Evolutionary conservation across 2,888 invertebrate genomes (phyloP).

Genomic region (Xylota segnis): DNA sequence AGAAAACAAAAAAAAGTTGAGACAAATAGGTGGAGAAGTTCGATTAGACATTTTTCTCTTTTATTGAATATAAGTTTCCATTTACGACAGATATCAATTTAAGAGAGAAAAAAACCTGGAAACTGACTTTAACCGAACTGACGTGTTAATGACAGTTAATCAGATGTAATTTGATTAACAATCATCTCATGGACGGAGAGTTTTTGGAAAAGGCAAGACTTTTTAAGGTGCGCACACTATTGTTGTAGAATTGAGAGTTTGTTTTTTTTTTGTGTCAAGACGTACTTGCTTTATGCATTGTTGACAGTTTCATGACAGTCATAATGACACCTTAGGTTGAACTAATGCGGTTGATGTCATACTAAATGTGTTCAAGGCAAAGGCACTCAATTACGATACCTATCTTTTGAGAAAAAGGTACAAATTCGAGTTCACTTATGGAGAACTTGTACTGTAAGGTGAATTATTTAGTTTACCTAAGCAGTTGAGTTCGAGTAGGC

Average conservation of each 20-base stretch:
- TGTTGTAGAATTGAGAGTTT: background rate
- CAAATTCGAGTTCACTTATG: too few species aligned
- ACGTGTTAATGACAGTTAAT: conserved; percentile 24
- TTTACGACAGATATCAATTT: background rate
- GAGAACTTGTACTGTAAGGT: too few species aligned
- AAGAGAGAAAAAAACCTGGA: background rate
- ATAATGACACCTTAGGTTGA: background rate
- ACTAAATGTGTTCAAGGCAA: background rate
- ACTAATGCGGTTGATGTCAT: background rate
- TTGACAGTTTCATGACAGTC: background rate
- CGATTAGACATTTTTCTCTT: background rate
- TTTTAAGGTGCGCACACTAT: background rate
- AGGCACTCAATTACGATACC: too few species aligned
- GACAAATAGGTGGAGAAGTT: conserved; percentile 1
- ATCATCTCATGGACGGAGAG: background rate
- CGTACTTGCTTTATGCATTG: background rate
- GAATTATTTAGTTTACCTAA: too few species aligned
- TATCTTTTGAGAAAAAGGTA: too few species aligned
- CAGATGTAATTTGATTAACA: conserved; percentile 12
- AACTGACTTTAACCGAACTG: background rate
- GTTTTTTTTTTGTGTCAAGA: background rate
- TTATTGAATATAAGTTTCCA: conserved; percentile 3
- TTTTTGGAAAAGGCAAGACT: background rate
- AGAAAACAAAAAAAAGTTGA: conserved; percentile 7
- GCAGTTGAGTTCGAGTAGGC: too few species aligned